Percentiles rank a stretch among this genome's conserved stretches.
Evolutionary conservation across 2,113 vertebrate species (phyloP).

Genomic region (Sarotherodon lohbergeri): DNA sequence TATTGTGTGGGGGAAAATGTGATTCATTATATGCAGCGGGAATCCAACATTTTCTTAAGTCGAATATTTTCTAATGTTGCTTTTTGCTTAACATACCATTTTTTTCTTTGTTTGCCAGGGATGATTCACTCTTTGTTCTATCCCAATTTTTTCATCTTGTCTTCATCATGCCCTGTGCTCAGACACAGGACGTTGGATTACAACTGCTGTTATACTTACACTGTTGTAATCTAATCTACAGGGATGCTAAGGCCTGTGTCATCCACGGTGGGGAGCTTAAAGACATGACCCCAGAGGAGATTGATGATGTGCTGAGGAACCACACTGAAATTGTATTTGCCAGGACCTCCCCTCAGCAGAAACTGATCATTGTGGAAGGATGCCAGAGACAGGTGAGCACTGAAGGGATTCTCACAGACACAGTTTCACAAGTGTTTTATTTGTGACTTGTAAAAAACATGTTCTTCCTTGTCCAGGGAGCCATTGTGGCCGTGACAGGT

Average conservation of each 20-base stretch:
- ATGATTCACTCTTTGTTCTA: not conserved
- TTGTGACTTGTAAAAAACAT: rapidly evolving
- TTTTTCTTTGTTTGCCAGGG: not conserved
- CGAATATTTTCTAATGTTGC: not conserved
- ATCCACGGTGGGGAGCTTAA: slow-evolving; percentile 88
- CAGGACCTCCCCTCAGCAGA: slow-evolving; percentile 89
- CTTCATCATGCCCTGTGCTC: not conserved
- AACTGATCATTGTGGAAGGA: slow-evolving; percentile 91
- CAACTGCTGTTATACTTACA: not conserved
- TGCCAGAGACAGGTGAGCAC: slow-evolving; percentile 85
- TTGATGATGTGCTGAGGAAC: slow-evolving; percentile 81
- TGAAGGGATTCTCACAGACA: not conserved
- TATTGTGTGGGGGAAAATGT: not conserved
- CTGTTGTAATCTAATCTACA: slow-evolving; percentile 27
- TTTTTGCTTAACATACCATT: not conserved
- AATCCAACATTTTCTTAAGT: not conserved
- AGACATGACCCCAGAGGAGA: slow-evolving; percentile 75
- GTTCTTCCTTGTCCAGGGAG: not conserved
- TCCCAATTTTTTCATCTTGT: not conserved
- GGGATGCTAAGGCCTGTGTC: slow-evolving; percentile 91
- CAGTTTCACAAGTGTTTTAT: rapidly evolving
- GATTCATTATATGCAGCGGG: not conserved
- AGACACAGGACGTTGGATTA: not conserved
- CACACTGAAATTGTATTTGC: slow-evolving; percentile 94
- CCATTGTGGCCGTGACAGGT: slow-evolving; percentile 6